Evolutionary conservation across 2,113 vertebrate genomes (phyloP).

Genomic region (Lampris incognitus): DNA sequence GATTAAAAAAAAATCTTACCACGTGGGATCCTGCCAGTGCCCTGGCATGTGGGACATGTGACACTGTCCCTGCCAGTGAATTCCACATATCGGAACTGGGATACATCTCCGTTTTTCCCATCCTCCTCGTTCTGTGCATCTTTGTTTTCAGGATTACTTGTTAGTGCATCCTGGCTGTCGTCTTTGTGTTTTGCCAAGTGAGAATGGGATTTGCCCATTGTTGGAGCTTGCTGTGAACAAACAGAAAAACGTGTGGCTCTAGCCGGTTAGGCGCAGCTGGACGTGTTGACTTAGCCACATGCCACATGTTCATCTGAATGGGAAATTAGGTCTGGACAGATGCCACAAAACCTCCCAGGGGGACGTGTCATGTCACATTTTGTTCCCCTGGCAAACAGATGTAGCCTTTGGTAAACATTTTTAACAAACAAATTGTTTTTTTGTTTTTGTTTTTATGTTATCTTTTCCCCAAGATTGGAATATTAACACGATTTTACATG

Average conservation of each 20-base stretch:
- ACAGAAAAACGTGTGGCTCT: constrained; percentile 16
- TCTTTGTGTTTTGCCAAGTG: constrained; percentile 87
- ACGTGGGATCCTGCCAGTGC: constrained; percentile 96
- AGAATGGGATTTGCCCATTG: constrained; percentile 94
- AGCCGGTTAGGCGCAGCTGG: background rate
- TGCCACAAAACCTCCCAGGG: constrained; percentile 38
- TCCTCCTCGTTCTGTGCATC: constrained; percentile 86
- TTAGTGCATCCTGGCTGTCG: constrained; percentile 80
- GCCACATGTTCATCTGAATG: constrained; percentile 21
- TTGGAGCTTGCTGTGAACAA: constrained; percentile 58
- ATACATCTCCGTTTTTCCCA: constrained; percentile 89
- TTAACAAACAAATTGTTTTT: too few relatives aligned
- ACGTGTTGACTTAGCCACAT: constrained; percentile 29
- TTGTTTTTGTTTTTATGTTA: too few relatives aligned
- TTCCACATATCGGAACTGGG: constrained; percentile 97
- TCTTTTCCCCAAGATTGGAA: too few relatives aligned
- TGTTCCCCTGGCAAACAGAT: too few relatives aligned
- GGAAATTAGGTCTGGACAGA: constrained; percentile 18
- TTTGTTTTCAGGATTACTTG: constrained; percentile 77
- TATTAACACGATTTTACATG: too few relatives aligned
- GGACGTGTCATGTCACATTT: background rate
- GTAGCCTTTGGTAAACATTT: too few relatives aligned
- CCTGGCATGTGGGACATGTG: constrained; percentile 97
- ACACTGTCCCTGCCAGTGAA: constrained; percentile 97
- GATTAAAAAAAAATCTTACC: constrained; percentile 75